Base-by-base conservation (phyloP, 2,888 invertebrate species). In the Hofmannophila pseudospretella region DNA sequence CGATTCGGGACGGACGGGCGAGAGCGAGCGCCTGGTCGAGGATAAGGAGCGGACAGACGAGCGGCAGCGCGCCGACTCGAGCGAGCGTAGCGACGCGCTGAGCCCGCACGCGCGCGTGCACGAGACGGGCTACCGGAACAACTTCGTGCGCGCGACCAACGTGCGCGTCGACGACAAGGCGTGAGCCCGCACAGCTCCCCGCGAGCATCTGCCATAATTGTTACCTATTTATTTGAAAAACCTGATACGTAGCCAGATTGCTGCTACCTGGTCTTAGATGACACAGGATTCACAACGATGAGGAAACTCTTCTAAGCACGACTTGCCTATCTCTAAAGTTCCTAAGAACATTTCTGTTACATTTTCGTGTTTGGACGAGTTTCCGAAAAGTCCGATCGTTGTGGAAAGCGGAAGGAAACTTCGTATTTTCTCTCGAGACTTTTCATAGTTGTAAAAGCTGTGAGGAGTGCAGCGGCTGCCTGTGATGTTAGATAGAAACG, bases 71-170 rank as follows among this genome's bases (percentile, higher is more conserved):
- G 54, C 60, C 2, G 58, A 65, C 12, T 51, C 58, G 7, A 58
- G 56, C 16, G 60, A 70, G 42, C 52, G 69, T 9, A 55, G 55
- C 3, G 73, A 73, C 44, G 38, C 42, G 28, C 50, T 81, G 19
- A 75, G 78, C 32, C 74, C 82, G 3, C 69, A 67, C 51, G 84
- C 80, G 11, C 63, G 56, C 19, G 63, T 84, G 13, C 65, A 49
- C 5, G 81, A 81, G 50, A 66, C 68, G 1, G 78, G 70, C 31
- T 82, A 69, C 54, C 49, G 58, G 32, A 84, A 67, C 49, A 79
- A 77, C 42, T 81, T 60, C 54, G 58, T 84, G 37, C 74, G 59
- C 34, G 77, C 79, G 12, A 67, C 66, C 40, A 74, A 78, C 54
- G 64, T 77, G 32, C 73, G 69, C 39, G 67, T 77, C 19, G 76